Base-by-base conservation (phyloP, 1,140 invertebrate genomes). In the Pogonus chalceus region DNA sequence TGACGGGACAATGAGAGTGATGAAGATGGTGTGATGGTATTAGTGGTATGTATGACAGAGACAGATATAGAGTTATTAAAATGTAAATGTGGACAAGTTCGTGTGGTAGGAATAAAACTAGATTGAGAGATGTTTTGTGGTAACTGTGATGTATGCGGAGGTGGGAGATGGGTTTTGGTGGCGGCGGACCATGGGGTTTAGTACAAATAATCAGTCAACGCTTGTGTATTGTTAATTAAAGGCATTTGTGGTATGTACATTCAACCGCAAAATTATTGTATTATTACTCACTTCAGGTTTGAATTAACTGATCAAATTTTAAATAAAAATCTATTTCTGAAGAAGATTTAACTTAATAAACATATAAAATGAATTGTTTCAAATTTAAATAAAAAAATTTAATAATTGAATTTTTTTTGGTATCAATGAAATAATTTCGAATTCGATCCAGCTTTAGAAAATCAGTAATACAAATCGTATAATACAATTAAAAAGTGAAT, bases 61-160 rank as follows among this genome's bases (percentile, higher is more conserved):
- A 53, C 54, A 48, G 56, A 39, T 48, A 54, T 50, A 60, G 60
- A 54, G 65, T 67, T 66, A 69, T 69, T 69, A 69, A 69, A 69
- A 69, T 69, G 67, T 67, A 69, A 69, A 69, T 69, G 64, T 56
- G 65, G 54, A 66, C 66, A 68, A 66, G 66, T 65, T 65, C 60
- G 58, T 62, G 52, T 55, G 52, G 52, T 52, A 31, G 49, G 50
- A 50, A 60, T 52, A 54, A 53, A 56, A 56, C 51, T 52, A 49
- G 58, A 56, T 56, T 56, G 53, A 23, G 48, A 23, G 23, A 18
- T 48, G 53, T 50, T 43, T 43, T 43, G 37, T 43, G 37, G 9
- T 16, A 10, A 3, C 37, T 18, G 37, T 18, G 37, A 16, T 43
- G 37, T 4, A 7, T n/a, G n/a, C n/a, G n/a, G n/a, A n/a, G n/a